Conservation (phyloP, 92 coral and sea anemone species). For the Virgularia gustaviana region DNA sequence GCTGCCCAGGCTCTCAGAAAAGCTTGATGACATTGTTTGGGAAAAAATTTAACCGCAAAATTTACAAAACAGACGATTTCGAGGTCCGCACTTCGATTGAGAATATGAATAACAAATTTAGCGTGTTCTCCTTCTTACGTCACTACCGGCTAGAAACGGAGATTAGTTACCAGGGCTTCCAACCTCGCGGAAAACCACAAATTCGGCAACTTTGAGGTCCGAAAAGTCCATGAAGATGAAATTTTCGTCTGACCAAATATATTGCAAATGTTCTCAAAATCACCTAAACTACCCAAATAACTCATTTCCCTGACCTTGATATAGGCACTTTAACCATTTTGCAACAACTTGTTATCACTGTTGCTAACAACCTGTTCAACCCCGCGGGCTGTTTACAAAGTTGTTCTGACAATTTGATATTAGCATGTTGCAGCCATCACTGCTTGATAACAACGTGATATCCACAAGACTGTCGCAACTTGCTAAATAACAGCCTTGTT, state of each 20-base stretch:
- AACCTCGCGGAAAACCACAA: background rate
- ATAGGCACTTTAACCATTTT: constrained; percentile 22
- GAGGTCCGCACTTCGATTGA: background rate
- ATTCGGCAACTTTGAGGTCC: constrained; percentile 3
- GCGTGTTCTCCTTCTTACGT: constrained; percentile 2
- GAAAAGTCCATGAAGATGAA: constrained; percentile 7
- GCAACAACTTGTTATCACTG: no score
- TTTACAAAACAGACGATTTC: no score
- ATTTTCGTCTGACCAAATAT: constrained; percentile 7
- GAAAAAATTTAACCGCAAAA: no score
- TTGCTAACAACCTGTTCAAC: no score
- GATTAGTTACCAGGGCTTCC: background rate
- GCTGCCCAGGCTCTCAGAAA: no score
- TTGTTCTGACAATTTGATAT: no score
- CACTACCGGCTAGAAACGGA: constrained; percentile 1
- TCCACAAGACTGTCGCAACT: no score
- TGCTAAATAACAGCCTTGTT: no score
- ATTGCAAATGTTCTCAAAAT: constrained; percentile 17
- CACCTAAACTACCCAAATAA: background rate
- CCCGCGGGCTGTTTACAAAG: no score
- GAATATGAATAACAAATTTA: background rate
- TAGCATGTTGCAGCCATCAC: no score
- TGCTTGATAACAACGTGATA: no score
- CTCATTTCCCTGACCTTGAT: constrained; percentile 2
- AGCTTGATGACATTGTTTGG: no score